Evolutionary conservation across 2,113 vertebrate genomes (phyloP), one percentile per base, ranked within the genome.

Genomic region (Sialia sialis): DNA sequence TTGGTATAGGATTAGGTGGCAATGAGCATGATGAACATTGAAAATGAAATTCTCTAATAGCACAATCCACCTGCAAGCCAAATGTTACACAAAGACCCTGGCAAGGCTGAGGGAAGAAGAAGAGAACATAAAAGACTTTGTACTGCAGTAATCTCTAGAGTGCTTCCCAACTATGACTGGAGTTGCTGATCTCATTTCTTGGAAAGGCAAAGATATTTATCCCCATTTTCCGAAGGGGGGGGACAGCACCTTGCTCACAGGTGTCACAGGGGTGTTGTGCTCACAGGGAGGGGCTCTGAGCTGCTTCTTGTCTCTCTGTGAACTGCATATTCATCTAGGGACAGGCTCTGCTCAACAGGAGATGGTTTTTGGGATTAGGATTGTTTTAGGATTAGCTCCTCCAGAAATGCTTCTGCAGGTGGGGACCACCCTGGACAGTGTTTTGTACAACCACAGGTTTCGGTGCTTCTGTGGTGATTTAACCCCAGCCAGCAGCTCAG

Each of bases 31-130:
- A 90, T 81, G 91, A 86, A 93, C 85, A 77, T 1, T 73, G 89
- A 88, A 87, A 95, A 93, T 93, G 9, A 88, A 95, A 80, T 93
- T 87, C 72, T 59, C 70, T 95, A 94, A 91, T 81, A 91, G 93
- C 82, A 80, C 68, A 91, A 66, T 67, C 58, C 46, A 89, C 67
- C 78, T 90, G 87, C 91, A 84, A 90, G 95, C 94, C 94, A 93
- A 95, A 68, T 52, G 87, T 85, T 93, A 67, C 83, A 92, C 89
- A 94, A 81, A 90, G 84, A 67, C 41, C 74, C 85, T 95, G 93
- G 87, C 91, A 94, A 81, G 89, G 67, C 44, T 46, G 64, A 89
- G 88, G 75, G 67, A 63, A 86, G 84, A 82, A 91, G 81, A 60
- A 79, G 25, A 74, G 82, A 87, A 73, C 59, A 79, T 56, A 62